Percentiles rank a stretch among this genome's conserved stretches.
Conservation (phyloP, 2,797 vertebrate genomes). For the Danio aesculapii region DNA sequence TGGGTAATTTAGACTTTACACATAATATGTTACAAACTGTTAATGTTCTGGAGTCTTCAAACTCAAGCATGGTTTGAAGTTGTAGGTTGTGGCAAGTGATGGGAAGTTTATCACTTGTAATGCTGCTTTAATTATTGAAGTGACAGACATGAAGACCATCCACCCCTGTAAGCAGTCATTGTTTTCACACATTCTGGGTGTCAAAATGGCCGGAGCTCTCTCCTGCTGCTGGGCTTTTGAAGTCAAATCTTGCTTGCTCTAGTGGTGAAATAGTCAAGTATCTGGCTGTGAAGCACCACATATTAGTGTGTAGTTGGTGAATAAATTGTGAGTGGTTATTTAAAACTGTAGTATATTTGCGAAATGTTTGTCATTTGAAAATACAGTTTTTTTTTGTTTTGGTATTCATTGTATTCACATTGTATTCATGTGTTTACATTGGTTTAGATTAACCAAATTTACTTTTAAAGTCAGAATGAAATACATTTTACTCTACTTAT, state of each 20-base stretch:
- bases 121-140: constrained; percentile 24
- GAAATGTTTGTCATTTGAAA: background rate
- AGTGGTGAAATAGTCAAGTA: background rate
- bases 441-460: too few species aligned
- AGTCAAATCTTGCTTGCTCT: constrained; percentile 6
- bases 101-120: constrained; percentile 7
- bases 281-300: background rate
- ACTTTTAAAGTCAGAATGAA: too few species aligned
- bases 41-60: background rate
- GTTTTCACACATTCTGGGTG: background rate
- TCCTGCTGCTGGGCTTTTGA: background rate
- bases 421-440: too few species aligned
- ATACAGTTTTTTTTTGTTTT: too few species aligned
- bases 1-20: too few species aligned
- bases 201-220: background rate
- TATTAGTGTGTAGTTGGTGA: background rate
- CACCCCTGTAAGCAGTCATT: background rate
- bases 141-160: constrained; percentile 18
- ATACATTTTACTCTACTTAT: too few species aligned
- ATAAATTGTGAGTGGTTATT: background rate
- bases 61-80: constrained; percentile 9
- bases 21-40: too few species aligned
- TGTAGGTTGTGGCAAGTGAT: background rate
- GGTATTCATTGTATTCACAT: too few species aligned
- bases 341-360: too few species aligned